These are phyloP conservation scores for Drosophila aff. DNA, from an alignment of 1,140 invertebrate species.

Conservation along the genomic window DNA sequence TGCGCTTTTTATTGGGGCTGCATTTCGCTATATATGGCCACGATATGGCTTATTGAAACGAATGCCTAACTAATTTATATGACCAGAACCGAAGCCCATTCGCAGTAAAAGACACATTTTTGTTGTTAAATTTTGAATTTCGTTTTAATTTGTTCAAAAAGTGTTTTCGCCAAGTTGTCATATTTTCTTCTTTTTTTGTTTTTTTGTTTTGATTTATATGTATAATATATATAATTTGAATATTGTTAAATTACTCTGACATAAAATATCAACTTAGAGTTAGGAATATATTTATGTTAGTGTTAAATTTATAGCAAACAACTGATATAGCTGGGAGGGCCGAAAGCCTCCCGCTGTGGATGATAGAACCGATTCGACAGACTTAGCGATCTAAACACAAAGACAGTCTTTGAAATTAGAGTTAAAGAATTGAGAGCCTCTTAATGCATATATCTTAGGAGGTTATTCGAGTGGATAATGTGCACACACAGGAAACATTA, in stretches of 20 bases:
- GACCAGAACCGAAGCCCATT: slow-evolving; percentile 49
- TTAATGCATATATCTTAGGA: slow-evolving; percentile 18
- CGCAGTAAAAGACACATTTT: slow-evolving; percentile 3
- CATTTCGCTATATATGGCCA: slow-evolving; percentile 72
- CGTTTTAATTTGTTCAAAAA: slow-evolving; percentile 78
- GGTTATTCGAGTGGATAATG: slow-evolving; percentile 35
- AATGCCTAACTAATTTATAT: slow-evolving; percentile 77
- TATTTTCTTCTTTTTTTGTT: slow-evolving; percentile 24
- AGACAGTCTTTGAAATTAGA: slow-evolving; percentile 80
- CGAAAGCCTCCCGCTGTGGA: neutral
- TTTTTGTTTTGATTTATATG: slow-evolving; percentile 24
- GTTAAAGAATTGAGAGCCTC: slow-evolving; percentile 63
- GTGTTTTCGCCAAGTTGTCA: slow-evolving; percentile 70
- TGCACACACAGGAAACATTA: slow-evolving; percentile 56
- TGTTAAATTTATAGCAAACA: slow-evolving; percentile 50
- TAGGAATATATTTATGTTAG: slow-evolving; percentile 48
- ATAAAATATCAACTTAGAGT: slow-evolving; percentile 73
- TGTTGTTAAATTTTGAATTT: slow-evolving; percentile 62
- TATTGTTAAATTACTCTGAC: slow-evolving; percentile 51
- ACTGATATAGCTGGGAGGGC: slow-evolving; percentile 41
- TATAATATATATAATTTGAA: slow-evolving; percentile 51
- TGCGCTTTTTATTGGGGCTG: slow-evolving; percentile 79
- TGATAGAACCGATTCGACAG: slow-evolving; percentile 56
- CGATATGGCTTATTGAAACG: slow-evolving; percentile 73
- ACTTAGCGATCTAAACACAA: slow-evolving; percentile 75